Evolutionary conservation across 2,113 vertebrate species (phyloP).

Genomic region (Cygnus buccinator): DNA sequence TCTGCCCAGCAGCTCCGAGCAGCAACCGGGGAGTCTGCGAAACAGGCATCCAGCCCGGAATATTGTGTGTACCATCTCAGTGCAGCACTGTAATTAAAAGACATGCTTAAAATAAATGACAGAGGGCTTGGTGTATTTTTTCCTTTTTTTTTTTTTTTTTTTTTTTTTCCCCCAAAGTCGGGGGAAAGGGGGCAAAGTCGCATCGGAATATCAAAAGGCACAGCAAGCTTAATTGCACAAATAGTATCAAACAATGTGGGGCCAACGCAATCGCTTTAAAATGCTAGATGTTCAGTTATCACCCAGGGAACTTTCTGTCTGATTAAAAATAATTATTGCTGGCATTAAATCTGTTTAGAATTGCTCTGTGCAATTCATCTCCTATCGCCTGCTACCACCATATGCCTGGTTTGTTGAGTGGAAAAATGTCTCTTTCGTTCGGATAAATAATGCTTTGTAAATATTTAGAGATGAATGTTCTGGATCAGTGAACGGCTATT

Average conservation of each 20-base stretch:
- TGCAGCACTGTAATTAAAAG: conserved; percentile 48
- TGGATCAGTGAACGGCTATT: conserved; percentile 54
- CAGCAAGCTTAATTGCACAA: conserved; percentile 36
- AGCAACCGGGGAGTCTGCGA: conserved; percentile 62
- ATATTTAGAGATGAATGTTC: conserved; percentile 77
- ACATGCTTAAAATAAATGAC: conserved; percentile 46
- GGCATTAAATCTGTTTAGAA: conserved; percentile 76
- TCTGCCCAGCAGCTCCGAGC: conserved; percentile 58
- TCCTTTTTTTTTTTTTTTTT: rapidly evolving
- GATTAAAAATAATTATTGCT: conserved; percentile 82
- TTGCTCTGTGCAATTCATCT: conserved; percentile 55
- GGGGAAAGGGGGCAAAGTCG: not conserved
- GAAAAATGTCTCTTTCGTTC: conserved; percentile 71
- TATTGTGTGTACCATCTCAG: conserved; percentile 60
- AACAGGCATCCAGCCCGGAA: conserved; percentile 61
- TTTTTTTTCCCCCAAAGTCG: not conserved
- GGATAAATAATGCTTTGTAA: conserved; percentile 77
- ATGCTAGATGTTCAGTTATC: conserved; percentile 46
- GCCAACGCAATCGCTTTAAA: conserved; percentile 36
- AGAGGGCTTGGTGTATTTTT: not conserved
- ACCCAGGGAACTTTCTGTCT: conserved; percentile 77
- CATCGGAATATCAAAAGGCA: conserved; percentile 2
- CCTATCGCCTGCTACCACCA: conserved; percentile 61
- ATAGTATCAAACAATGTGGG: conserved; percentile 3
- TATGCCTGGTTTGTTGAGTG: conserved; percentile 68